Conservation (phyloP, 2,888 invertebrate genomes). For the Phasia obesa region DNA sequence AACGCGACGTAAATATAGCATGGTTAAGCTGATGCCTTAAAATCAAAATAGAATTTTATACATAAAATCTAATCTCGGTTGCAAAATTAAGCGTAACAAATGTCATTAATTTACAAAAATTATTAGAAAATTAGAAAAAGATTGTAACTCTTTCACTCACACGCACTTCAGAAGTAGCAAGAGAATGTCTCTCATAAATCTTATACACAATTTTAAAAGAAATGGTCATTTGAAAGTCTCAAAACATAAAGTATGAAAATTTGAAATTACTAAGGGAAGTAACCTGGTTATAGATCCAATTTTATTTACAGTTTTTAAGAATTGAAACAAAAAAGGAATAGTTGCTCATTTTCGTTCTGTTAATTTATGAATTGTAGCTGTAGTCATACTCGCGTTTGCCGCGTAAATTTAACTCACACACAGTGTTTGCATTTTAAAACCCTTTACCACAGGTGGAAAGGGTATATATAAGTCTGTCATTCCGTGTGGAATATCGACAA, state of each 20-base stretch:
- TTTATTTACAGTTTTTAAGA: not conserved
- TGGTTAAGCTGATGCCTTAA: constrained; percentile 18
- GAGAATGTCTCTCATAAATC: constrained; percentile 59
- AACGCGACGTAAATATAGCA: not conserved
- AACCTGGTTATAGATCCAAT: not conserved
- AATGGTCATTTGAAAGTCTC: constrained; percentile 31
- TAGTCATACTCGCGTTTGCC: too few species aligned
- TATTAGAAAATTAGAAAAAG: constrained; percentile 41
- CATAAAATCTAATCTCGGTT: constrained; percentile 70
- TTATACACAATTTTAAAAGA: constrained; percentile 25
- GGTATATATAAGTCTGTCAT: too few species aligned
- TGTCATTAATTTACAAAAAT: constrained; percentile 78
- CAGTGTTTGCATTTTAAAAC: too few species aligned
- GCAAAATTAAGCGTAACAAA: constrained; percentile 79
- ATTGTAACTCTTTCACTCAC: constrained; percentile 77
- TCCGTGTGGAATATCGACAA: too few species aligned
- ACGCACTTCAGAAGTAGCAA: constrained; percentile 25
- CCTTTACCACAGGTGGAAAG: too few species aligned
- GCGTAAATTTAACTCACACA: too few species aligned
- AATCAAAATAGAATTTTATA: constrained; percentile 24
- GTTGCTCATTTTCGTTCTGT: too few species aligned
- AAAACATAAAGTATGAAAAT: not conserved
- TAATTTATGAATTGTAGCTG: too few species aligned
- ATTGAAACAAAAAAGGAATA: too few species aligned
- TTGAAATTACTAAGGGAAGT: constrained; percentile 7